These are phyloP conservation scores for Lagria hirta DNA, from an alignment of 2,888 invertebrate genomes.

Conservation along the genomic window DNA sequence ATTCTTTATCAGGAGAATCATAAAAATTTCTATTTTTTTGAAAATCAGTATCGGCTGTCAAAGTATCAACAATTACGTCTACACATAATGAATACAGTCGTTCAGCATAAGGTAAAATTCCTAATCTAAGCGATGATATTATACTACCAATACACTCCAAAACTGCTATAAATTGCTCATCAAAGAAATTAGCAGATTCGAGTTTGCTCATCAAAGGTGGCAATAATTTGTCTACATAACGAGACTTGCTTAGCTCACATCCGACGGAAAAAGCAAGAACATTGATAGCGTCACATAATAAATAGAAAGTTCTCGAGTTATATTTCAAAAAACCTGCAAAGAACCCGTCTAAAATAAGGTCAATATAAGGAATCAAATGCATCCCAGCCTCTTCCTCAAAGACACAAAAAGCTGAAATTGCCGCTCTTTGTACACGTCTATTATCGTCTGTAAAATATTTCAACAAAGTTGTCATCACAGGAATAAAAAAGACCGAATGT, in stretches of 20 bases:
- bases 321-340: slow-evolving; percentile 70
- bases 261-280: slow-evolving; percentile 75
- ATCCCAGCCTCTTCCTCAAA: slow-evolving; percentile 76
- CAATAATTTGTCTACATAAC: slow-evolving; percentile 69
- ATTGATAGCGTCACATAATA: slow-evolving; percentile 76
- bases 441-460: slow-evolving; percentile 71
- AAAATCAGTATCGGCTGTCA: slow-evolving; percentile 64
- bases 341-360: slow-evolving; percentile 69
- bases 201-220: slow-evolving; percentile 74
- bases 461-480: slow-evolving; percentile 69
- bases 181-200: slow-evolving; percentile 70
- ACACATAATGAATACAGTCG: slow-evolving; percentile 70
- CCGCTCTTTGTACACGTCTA: slow-evolving; percentile 76
- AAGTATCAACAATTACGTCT: slow-evolving; percentile 67
- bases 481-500: slow-evolving; percentile 61
- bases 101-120: slow-evolving; percentile 73
- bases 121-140: slow-evolving; percentile 71
- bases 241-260: slow-evolving; percentile 66
- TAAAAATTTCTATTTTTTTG: slow-evolving; percentile 59
- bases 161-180: slow-evolving; percentile 68
- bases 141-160: slow-evolving; percentile 75
- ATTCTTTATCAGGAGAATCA: slow-evolving; percentile 69
- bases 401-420: slow-evolving; percentile 77
- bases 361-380: slow-evolving; percentile 71
- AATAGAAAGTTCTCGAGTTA: slow-evolving; percentile 70